Evolutionary conservation across 2,113 vertebrate species (phyloP).

Genomic region (Halcyon senegalensis): DNA sequence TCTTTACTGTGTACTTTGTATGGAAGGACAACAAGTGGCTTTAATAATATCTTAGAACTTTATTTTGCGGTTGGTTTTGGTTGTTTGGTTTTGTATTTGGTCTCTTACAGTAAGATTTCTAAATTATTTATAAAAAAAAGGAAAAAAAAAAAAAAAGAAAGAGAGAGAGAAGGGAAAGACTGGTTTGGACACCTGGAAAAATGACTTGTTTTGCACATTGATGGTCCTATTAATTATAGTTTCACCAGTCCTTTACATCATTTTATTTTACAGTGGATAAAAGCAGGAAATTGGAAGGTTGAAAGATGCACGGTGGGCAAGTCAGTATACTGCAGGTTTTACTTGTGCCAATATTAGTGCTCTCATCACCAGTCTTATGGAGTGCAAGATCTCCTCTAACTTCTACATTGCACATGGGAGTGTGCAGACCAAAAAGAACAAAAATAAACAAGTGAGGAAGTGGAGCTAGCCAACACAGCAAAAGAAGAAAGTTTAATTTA

Average conservation of each 20-base stretch:
- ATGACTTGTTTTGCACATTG: conserved; percentile 83
- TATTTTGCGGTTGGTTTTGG: conserved; percentile 37
- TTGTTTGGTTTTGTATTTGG: conserved; percentile 68
- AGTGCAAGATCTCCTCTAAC: background rate
- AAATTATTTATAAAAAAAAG: conserved; percentile 84
- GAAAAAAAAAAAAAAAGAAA: background rate
- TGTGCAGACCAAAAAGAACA: conserved; percentile 19
- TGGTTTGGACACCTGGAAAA: conserved; percentile 53
- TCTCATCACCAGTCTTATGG: background rate
- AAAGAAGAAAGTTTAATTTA: conserved; percentile 33
- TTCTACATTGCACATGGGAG: background rate
- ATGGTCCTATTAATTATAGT: conserved; percentile 45
- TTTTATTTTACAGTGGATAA: conserved; percentile 49
- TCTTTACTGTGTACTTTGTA: conserved; percentile 52
- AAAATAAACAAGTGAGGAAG: conserved; percentile 14
- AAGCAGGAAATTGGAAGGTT: conserved; percentile 22
- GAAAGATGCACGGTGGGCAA: conserved; percentile 24
- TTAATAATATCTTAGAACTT: conserved; percentile 68
- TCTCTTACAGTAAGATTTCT: conserved; percentile 75
- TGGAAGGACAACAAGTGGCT: conserved; percentile 63
- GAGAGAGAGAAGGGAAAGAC: background rate
- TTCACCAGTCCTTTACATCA: conserved; percentile 35
- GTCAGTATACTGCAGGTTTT: conserved; percentile 14
- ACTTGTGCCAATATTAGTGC: background rate
- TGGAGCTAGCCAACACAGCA: background rate